Conservation (phyloP, 2,888 invertebrate species). For the Anoncus sp. region DNA sequence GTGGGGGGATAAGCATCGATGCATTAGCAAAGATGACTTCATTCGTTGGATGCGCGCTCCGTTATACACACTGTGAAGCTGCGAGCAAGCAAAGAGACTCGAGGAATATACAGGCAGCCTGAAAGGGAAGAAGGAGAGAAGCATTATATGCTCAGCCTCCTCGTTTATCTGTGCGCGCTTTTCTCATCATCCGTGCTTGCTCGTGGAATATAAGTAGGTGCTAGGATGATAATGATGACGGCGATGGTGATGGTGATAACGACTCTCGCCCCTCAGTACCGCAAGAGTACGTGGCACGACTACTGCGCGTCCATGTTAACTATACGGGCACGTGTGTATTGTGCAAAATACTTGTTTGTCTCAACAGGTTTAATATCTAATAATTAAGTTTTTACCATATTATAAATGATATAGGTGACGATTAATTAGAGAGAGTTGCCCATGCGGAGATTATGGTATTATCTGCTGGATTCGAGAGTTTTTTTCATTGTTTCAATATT, state of each 20-base stretch:
- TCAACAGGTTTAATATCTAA: conserved; percentile 16
- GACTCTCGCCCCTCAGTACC: conserved; percentile 35
- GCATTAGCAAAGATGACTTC: conserved; percentile 79
- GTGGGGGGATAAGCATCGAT: conserved; percentile 76
- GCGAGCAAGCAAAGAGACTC: conserved; percentile 45
- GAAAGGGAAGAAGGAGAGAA: conserved; percentile 22
- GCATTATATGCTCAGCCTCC: conserved; percentile 49
- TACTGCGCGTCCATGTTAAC: conserved; percentile 17
- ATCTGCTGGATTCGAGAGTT: no score
- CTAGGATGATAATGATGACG: conserved; percentile 73
- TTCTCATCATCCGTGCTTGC: conserved; percentile 63
- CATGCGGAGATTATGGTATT: background rate
- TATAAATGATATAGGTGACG: conserved; percentile 10
- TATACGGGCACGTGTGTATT: conserved; percentile 7
- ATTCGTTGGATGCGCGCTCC: conserved; percentile 69
- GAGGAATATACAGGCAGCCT: conserved; percentile 21
- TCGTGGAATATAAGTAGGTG: conserved; percentile 61
- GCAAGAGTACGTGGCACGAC: conserved; percentile 19
- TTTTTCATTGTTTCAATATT: no score
- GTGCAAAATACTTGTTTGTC: conserved; percentile 23
- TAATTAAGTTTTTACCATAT: conserved; percentile 1
- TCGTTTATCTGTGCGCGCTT: conserved; percentile 59
- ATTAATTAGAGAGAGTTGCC: background rate
- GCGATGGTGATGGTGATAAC: conserved; percentile 70
- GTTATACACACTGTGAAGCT: background rate